phyloP scores from a whole-genome alignment of 2,113 vertebrate species.

The Peromyscus maniculatus region DNA sequence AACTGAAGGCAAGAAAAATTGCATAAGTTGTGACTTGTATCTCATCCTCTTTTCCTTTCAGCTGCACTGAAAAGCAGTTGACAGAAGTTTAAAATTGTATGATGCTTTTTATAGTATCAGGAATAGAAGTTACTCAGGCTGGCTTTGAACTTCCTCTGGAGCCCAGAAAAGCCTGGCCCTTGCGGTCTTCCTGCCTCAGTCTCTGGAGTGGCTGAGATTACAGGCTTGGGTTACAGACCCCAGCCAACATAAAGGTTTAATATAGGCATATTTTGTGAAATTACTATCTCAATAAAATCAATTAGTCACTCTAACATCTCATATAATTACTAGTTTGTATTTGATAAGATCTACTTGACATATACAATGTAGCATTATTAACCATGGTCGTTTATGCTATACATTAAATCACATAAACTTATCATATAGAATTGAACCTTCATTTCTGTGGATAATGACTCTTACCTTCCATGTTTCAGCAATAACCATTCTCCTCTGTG shows the following conservation, averaged over 20 bases:
- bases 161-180: neutral
- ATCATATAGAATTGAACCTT: neutral
- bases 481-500: neutral
- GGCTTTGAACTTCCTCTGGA: neutral
- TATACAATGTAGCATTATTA: neutral
- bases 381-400: neutral
- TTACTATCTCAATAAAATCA: neutral
- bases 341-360: neutral
- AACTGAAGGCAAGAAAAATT: neutral
- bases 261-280: neutral
- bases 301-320: neutral
- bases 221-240: neutral
- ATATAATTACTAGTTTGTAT: neutral
- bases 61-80: neutral
- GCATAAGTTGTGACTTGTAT: neutral
- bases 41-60: neutral
- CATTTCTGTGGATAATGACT: neutral
- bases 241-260: neutral
- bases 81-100: neutral
- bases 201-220: neutral
- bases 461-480: neutral
- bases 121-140: neutral
- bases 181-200: neutral
- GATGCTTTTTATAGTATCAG: neutral
- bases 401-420: neutral